Base-by-base conservation (phyloP, 2,888 invertebrate genomes). In the Aspidiotus destructor region DNA sequence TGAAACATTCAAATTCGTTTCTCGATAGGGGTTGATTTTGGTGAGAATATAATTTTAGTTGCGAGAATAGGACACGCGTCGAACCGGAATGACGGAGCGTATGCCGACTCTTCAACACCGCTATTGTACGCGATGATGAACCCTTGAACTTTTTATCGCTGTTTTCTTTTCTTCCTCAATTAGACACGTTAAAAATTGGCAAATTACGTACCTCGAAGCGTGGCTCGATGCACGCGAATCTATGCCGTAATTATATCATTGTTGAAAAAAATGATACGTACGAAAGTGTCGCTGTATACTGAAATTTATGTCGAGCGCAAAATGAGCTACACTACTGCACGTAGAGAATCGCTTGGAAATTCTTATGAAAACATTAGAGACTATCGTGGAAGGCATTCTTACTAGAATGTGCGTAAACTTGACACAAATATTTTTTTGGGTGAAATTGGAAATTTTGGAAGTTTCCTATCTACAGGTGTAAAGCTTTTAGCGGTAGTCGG, bases 1-100 rank as follows among this genome's bases (percentile, higher is more conserved):
- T 48, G 48, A 48, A 48, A 48, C 48, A 48, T 48, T 48, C n/a
- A 48, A 48, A 48, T 48, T 48, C 48, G 48, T n/a, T 48, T 48
- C 48, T 48, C 48, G 48, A 48, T 48, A 48, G 48, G 48, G 48
- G 48, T 48, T 13, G n/a, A 48, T 48, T 13, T 13, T 48, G 10
- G 10, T n/a, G 48, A 6, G 10, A n/a, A 48, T 11, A 48, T 48
- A 48, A 48, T 48, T 48, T 48, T n/a, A 48, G 48, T 48, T 48
- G 2, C 48, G 48, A 48, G 48, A 48, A 48, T 48, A n/a, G 48
- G 48, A 48, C 48, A 48, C 48, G 48, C 48, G 48, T 48, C 48
- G 48, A 48, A 48, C 48, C 48, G 48, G 48, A 48, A 48, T 48
- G 6, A 48, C 48, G 10, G 48, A 48, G 48, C 48, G 48, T 48